Conservation (phyloP, 2,888 invertebrate species). For the Syrphus vitripennis region DNA sequence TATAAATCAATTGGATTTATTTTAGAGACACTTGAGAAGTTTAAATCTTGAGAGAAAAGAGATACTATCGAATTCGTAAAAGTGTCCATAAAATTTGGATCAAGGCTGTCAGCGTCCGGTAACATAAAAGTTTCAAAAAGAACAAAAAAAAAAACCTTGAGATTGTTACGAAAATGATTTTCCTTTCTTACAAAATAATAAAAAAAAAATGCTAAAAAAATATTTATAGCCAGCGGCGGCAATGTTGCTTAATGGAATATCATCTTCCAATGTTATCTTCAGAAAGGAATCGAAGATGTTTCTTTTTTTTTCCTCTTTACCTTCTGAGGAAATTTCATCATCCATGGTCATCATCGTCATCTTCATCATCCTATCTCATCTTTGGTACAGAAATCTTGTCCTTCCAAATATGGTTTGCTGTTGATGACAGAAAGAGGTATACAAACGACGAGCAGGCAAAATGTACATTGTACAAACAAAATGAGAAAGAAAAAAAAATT, state of each 20-base stretch:
- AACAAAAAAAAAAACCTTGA: background rate
- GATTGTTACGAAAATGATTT: constrained; percentile 14
- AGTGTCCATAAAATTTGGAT: constrained; percentile 3
- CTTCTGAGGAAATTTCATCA: background rate
- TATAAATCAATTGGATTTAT: background rate
- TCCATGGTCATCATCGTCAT: background rate
- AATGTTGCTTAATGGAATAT: constrained; percentile 43
- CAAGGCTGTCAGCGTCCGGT: constrained; percentile 6
- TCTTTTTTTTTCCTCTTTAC: background rate
- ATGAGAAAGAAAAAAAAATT: background rate
- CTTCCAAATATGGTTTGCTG: constrained; percentile 58
- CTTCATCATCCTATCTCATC: constrained; percentile 17
- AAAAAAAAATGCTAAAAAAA: background rate
- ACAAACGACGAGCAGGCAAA: background rate
- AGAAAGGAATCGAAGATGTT: constrained; percentile 40
- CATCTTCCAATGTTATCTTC: constrained; percentile 45
- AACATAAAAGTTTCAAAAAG: background rate
- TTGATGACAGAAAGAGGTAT: background rate
- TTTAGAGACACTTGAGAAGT: constrained; percentile 1
- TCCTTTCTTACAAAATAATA: background rate
- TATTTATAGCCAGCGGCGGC: constrained; percentile 9
- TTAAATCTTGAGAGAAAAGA: background rate
- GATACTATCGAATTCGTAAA: background rate
- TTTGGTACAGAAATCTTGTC: constrained; percentile 41
- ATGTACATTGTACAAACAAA: background rate